phyloP scores from a whole-genome alignment of 2,888 invertebrate genomes.

The Cryptocheilus praepositus region DNA sequence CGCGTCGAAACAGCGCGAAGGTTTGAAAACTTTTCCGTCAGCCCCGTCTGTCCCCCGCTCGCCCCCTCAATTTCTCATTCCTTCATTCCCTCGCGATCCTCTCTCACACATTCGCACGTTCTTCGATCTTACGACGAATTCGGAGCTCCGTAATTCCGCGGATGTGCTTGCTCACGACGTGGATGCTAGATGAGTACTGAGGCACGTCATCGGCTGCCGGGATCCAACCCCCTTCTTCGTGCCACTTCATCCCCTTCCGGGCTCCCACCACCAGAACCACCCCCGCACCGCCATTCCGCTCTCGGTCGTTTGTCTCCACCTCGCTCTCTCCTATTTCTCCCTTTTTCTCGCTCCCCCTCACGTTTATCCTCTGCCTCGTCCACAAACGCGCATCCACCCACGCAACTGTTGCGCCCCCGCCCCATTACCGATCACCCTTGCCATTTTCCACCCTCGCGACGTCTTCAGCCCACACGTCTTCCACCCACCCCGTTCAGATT shows the following conservation, averaged over 20 bases:
- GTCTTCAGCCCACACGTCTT: too few relatives aligned
- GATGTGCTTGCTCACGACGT: constrained; percentile 51
- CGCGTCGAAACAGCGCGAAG: too few relatives aligned
- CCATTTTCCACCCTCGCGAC: constrained; percentile 32
- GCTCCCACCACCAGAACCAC: constrained; percentile 30
- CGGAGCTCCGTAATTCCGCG: constrained; percentile 10
- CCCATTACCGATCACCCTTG: constrained; percentile 51
- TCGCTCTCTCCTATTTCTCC: constrained; percentile 42
- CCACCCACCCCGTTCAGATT: too few relatives aligned
- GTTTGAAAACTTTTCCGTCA: too few relatives aligned
- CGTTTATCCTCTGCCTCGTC: background rate
- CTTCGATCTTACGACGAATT: constrained; percentile 8
- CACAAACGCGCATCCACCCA: constrained; percentile 71
- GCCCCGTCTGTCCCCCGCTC: background rate
- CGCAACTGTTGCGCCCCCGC: constrained; percentile 73
- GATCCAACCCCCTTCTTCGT: constrained; percentile 53
- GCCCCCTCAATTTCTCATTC: background rate
- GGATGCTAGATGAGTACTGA: constrained; percentile 64
- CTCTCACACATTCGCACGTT: background rate
- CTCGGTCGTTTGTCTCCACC: background rate
- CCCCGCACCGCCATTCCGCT: too few relatives aligned
- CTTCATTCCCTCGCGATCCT: too few relatives aligned
- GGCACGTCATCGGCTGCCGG: constrained; percentile 59
- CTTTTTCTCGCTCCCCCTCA: constrained; percentile 38
- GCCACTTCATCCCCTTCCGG: constrained; percentile 31